Conservation (phyloP, 2,888 invertebrate genomes). For the Rutpela maculata region DNA sequence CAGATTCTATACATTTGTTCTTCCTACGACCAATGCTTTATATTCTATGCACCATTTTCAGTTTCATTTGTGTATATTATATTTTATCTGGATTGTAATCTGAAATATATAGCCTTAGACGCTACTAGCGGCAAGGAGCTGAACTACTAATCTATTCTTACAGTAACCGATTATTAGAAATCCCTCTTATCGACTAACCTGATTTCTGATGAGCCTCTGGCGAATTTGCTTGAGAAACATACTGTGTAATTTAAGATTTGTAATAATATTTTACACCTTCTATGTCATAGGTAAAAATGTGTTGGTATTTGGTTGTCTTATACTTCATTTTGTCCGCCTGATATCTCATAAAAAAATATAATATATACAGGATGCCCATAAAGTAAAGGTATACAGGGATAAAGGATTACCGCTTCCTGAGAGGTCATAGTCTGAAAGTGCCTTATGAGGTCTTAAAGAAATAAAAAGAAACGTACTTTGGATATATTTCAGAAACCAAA, state of each 20-base stretch:
- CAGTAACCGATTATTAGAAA: constrained; percentile 67
- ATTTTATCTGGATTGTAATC: constrained; percentile 54
- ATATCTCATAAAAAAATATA: too few species aligned
- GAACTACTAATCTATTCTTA: constrained; percentile 67
- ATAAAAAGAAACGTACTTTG: too few species aligned
- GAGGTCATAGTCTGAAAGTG: too few species aligned
- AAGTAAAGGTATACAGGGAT: too few species aligned
- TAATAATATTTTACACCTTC: constrained; percentile 62
- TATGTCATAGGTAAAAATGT: constrained; percentile 18
- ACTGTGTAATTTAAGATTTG: constrained; percentile 62
- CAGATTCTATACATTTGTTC: constrained; percentile 48
- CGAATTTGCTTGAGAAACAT: constrained; percentile 54
- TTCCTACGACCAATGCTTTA: constrained; percentile 45
- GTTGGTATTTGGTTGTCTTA: neutral
- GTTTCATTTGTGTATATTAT: constrained; percentile 63
- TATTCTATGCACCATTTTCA: constrained; percentile 57
- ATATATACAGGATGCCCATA: too few species aligned
- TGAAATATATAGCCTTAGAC: constrained; percentile 52
- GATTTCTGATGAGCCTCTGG: constrained; percentile 64
- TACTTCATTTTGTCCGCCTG: neutral
- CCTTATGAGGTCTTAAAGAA: too few species aligned
- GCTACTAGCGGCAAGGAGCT: constrained; percentile 64
- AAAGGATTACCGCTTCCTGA: too few species aligned
- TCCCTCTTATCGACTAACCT: constrained; percentile 69
- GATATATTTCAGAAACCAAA: too few species aligned